Evolutionary conservation across 1,140 invertebrate genomes (phyloP).

Genomic region (Bathynomus jamesi): DNA sequence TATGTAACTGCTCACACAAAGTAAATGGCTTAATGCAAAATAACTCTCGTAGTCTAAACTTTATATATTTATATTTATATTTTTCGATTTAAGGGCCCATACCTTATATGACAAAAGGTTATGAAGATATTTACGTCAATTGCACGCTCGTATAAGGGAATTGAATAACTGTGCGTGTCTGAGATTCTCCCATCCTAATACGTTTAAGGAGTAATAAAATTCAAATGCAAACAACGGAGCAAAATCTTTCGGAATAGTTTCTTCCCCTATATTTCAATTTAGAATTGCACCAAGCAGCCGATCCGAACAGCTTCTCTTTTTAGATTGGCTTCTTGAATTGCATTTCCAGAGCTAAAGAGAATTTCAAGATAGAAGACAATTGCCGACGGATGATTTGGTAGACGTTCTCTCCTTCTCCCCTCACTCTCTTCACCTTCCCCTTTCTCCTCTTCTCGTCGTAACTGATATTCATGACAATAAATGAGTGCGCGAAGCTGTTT

Average conservation of each 20-base stretch:
- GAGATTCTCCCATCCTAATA: neutral
- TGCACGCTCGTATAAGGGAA: too few species aligned
- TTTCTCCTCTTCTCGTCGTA: neutral
- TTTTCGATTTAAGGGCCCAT: too few species aligned
- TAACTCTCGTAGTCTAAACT: too few species aligned
- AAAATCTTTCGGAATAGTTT: neutral
- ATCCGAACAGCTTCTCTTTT: neutral
- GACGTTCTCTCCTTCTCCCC: neutral
- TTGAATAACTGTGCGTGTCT: too few species aligned
- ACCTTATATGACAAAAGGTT: too few species aligned
- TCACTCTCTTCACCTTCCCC: neutral
- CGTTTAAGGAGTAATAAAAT: neutral
- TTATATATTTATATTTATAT: too few species aligned
- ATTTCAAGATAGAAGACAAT: neutral
- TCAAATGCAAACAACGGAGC: neutral
- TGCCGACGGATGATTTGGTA: neutral
- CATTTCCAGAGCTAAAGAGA: neutral
- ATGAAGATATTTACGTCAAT: too few species aligned
- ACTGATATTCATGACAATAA: neutral
- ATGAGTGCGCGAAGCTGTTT: neutral
- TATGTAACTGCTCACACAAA: too few species aligned
- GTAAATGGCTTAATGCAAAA: too few species aligned
- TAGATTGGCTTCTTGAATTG: neutral
- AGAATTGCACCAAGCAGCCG: neutral
- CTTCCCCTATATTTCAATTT: neutral